phyloP scores from a whole-genome alignment of 2,888 invertebrate genomes.

The Dryobota labecula region DNA sequence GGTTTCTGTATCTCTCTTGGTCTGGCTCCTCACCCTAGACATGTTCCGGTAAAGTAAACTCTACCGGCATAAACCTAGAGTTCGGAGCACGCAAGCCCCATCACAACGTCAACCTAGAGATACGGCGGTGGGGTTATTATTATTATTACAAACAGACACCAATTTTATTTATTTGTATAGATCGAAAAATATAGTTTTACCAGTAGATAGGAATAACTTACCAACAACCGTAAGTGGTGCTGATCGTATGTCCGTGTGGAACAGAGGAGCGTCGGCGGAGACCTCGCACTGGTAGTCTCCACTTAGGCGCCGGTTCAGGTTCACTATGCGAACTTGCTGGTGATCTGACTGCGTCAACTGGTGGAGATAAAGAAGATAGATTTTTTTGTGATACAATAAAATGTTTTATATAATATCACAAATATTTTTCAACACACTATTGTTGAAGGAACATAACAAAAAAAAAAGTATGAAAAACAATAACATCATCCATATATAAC shows the following conservation, averaged over 20 bases:
- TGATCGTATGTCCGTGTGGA: constrained; percentile 92
- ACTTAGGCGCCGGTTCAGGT: constrained; percentile 92
- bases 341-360: constrained; percentile 93
- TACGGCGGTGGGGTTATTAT: too few species aligned
- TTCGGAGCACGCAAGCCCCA: too few species aligned
- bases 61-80: too few species aligned
- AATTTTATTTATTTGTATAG: too few species aligned
- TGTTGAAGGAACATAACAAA: background rate
- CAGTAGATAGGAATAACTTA: constrained; percentile 78
- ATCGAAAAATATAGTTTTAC: background rate
- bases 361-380: background rate
- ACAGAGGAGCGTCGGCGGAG: constrained; percentile 93
- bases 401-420: background rate
- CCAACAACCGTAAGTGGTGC: constrained; percentile 93
- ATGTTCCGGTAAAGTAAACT: too few species aligned
- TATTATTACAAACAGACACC: too few species aligned
- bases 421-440: background rate
- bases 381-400: background rate
- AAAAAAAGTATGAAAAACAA: background rate
- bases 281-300: constrained; percentile 94
- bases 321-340: constrained; percentile 92
- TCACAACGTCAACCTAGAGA: too few species aligned
- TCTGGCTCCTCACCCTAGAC: too few species aligned
- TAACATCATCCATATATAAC: background rate
- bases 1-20: too few species aligned